Conservation (phyloP, 2,888 invertebrate species). For the Choreutis nemorana region DNA sequence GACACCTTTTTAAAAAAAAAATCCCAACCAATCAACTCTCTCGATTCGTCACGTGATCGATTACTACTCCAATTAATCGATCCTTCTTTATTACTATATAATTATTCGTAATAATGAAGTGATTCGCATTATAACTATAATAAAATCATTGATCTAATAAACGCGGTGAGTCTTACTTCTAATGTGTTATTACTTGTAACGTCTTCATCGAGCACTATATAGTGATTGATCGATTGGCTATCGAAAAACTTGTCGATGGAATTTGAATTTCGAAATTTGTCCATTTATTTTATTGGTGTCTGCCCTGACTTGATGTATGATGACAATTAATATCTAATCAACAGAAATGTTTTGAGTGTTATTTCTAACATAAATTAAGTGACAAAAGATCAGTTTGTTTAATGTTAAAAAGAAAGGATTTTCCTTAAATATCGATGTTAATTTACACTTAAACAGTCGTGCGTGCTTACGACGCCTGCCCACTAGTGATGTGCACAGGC, state of each 20-base stretch:
- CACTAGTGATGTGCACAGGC: no score
- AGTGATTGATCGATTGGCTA: constrained; percentile 11
- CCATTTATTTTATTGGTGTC: no score
- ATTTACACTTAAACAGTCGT: constrained; percentile 13
- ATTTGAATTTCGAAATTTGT: no score
- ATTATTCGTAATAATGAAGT: constrained; percentile 46
- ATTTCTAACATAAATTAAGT: no score
- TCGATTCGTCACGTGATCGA: constrained; percentile 43
- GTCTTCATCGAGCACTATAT: constrained; percentile 32
- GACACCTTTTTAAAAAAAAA: constrained; percentile 11
- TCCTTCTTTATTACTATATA: constrained; percentile 33
- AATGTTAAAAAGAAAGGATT: background rate
- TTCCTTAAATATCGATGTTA: constrained; percentile 10
- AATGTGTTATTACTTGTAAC: constrained; percentile 40
- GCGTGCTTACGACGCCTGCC: constrained; percentile 20
- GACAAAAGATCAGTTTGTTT: no score
- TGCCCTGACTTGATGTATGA: no score
- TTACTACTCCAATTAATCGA: constrained; percentile 49
- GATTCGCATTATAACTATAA: constrained; percentile 37
- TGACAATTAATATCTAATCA: no score
- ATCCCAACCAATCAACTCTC: constrained; percentile 11
- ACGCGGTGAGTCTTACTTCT: constrained; percentile 28
- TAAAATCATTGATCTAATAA: constrained; percentile 53
- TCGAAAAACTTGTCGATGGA: constrained; percentile 30
- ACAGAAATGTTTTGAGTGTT: no score